Base-by-base conservation (phyloP, 2,113 vertebrate species). In the Haemorhous mexicanus region DNA sequence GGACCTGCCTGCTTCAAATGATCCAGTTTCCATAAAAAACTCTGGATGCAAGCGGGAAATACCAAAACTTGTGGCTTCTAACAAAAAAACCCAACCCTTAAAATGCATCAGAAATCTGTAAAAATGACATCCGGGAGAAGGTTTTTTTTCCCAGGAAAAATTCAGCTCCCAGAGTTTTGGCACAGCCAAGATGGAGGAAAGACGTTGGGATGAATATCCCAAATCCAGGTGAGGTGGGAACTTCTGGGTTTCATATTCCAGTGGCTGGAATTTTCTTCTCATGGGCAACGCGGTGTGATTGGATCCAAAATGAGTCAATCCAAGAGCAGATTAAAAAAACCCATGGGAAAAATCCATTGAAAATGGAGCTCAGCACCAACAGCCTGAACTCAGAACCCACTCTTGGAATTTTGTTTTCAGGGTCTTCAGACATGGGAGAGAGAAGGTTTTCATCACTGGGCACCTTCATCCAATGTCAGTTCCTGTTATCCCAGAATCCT, bases 261-360 rank as follows among this genome's bases (percentile, higher is more conserved):
- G 0, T 0, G 3, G 18, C 13, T 7, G 39, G 26, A 52, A 13
- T 32, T 75, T 61, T 55, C 58, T 15, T 56, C 50, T 3, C 0
- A 23, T 0, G 11, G 27, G 13, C 10, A 49, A 8, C 2, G 4
- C 0, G 7, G n/a, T 0, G 0, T 0, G 35, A 23, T n/a, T 1
- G 1, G 55, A 52, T 35, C 16, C 1, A 2, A 15, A 19, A 43
- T 0, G 4, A 12, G 8, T 16, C 23, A 6, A 24, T 2, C 33
- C 32, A 3, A 64, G 24, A 16, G 23, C 0, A 5, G 35, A 61
- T 22, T 14, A 9, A 10, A 59, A 72, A 19, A n/a, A 24, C 5
- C 35, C 12, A 3, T 0, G 2, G 15, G 35, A 18, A 49, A 49
- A 49, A 49, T 8, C 47, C 16, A 11, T 16, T 14, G 2, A 26